These are phyloP conservation scores for Eumacrocentrus americanus DNA, from an alignment of 2,888 invertebrate species.

Conservation along the genomic window DNA sequence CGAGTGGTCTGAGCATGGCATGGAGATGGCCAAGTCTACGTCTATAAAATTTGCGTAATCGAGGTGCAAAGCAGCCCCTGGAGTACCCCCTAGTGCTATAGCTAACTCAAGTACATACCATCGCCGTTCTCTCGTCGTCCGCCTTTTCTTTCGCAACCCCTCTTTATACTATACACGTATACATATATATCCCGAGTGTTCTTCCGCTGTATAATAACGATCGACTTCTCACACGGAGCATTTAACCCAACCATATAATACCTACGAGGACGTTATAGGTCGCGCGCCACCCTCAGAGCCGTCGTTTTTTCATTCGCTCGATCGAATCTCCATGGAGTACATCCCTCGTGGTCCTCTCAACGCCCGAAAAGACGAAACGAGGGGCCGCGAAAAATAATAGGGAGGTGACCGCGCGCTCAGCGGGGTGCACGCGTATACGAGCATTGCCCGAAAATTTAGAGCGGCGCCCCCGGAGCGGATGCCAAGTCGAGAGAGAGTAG, in stretches of 20 bases:
- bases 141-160: neutral
- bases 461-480: constrained; percentile 25
- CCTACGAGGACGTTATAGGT: too few species aligned
- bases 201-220: constrained; percentile 10
- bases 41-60: constrained; percentile 22
- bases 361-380: constrained; percentile 26
- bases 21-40: neutral
- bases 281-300: constrained; percentile 9
- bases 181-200: neutral
- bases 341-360: neutral
- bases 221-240: constrained; percentile 10
- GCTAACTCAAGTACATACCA: neutral
- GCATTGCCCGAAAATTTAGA: constrained; percentile 32
- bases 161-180: neutral
- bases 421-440: constrained; percentile 25
- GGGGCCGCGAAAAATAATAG: neutral
- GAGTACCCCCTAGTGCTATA: constrained; percentile 1
- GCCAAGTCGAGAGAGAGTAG: neutral
- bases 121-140: neutral
- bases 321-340: constrained; percentile 24
- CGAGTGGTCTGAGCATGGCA: neutral
- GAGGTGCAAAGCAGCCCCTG: constrained; percentile 5
- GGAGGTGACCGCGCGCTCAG: constrained; percentile 35
- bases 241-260: constrained; percentile 4
- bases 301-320: constrained; percentile 16